These are phyloP conservation scores for Limnephilus auricula DNA, from an alignment of 2,888 invertebrate species.

Conservation along the genomic window DNA sequence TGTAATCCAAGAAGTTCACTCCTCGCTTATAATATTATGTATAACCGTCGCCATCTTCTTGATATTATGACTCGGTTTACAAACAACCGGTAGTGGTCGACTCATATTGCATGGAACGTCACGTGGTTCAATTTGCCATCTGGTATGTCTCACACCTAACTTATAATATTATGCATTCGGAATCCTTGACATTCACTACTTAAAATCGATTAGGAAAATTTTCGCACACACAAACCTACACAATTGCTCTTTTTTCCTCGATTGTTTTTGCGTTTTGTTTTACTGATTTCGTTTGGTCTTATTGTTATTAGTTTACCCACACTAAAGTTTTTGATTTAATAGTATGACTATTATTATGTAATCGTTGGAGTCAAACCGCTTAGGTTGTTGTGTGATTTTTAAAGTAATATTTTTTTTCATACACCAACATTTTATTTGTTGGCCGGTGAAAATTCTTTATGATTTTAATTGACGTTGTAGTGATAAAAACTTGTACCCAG, in stretches of 20 bases:
- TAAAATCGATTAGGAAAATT: constrained; percentile 11
- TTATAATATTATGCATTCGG: background rate
- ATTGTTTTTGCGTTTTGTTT: background rate
- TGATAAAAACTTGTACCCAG: background rate
- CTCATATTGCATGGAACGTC: constrained; percentile 30
- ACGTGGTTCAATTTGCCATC: constrained; percentile 40
- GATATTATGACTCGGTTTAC: constrained; percentile 37
- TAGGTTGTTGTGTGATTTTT: background rate
- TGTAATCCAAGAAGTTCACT: background rate
- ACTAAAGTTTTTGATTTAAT: background rate
- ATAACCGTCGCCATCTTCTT: constrained; percentile 13
- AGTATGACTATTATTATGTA: background rate
- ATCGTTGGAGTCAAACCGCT: background rate
- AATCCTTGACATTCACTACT: constrained; percentile 45
- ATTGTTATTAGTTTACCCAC: background rate
- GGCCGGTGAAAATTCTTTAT: too few relatives aligned
- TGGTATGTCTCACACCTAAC: constrained; percentile 12
- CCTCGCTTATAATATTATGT: background rate
- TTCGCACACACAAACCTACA: constrained; percentile 12
- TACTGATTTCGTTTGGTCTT: background rate
- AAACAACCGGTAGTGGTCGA: constrained; percentile 48
- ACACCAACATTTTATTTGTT: too few relatives aligned
- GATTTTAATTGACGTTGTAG: too few relatives aligned
- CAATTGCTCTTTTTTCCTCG: background rate
- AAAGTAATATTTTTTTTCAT: too few relatives aligned